Base-by-base conservation (phyloP, 1,140 invertebrate genomes). In the Cheumatopsyche charites region DNA sequence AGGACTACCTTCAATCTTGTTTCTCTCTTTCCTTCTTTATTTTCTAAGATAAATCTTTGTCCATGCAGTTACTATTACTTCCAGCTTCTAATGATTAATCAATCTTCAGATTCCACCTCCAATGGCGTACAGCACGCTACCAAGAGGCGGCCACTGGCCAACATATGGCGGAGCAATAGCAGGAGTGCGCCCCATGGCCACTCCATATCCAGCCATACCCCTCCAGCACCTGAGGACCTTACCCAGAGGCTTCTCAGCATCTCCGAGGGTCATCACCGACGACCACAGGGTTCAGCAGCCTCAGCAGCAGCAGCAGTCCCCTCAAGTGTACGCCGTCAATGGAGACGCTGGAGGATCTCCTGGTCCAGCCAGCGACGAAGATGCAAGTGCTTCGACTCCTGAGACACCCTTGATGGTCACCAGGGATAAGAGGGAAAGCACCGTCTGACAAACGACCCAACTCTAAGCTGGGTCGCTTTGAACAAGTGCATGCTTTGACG, bases 101-200 rank as follows among this genome's bases (percentile, higher is more conserved):
- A 36, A 3, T 9, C 29, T 77, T 42, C 77, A 77, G 73, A 79
- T 82, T 77, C 80, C 80, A 58, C 74, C 77, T 42, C 78, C 79
- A n/a, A 80, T 79, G 69, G 77, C 79, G 26, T 79, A 78, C 36
- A 82, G 80, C 70, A 87, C 85, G 4, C 79, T 87, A 69, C 86
- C 86, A 5, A 79, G 86, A 12, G 75, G 72, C 17, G 81, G 82
- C 61, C 78, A 81, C 62, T 84, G 82, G 82, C 78, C 82, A 6
- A 73, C 78, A 61, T 83, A 83, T 66, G 75, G 77, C n/a, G 79
- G 77, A 70, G 78, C 76, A 26, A 75, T 79, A 42, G 75, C 77
- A 29, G 79, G 79, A 21, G 77, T 77, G 7, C 76, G 78, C 17
- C 78, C 76, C 67, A 67, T 78, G 47, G 71, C 75, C 21, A 77